A percentile compares a stretch with the other conserved stretches of the same genome.
Evolutionary conservation across 2,113 vertebrate species (phyloP).

Genomic region (Boleophthalmus pectinirostris): DNA sequence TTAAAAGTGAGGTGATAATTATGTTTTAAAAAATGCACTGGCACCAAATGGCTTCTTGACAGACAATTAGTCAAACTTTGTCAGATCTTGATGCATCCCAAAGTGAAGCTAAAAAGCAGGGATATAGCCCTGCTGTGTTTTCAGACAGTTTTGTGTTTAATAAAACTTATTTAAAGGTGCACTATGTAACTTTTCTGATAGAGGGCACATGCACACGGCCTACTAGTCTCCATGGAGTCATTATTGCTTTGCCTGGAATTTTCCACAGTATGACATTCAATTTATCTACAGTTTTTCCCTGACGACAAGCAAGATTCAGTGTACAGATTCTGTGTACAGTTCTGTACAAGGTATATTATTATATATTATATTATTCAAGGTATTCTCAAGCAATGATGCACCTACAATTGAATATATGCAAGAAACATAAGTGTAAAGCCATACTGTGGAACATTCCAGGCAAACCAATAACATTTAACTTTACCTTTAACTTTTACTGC

Average conservation of each 20-base stretch:
- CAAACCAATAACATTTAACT: neutral
- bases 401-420: too few relatives aligned
- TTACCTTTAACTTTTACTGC: neutral
- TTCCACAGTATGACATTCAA: too few relatives aligned
- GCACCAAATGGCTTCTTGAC: neutral
- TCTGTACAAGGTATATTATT: too few relatives aligned
- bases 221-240: too few relatives aligned
- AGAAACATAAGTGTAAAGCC: too few relatives aligned
- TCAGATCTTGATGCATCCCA: neutral
- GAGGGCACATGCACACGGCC: too few relatives aligned
- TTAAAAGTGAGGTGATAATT: neutral
- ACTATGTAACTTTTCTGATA: neutral
- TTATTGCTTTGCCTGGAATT: too few relatives aligned
- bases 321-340: too few relatives aligned
- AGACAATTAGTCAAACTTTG: neutral
- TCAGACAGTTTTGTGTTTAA: neutral
- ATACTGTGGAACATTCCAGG: neutral
- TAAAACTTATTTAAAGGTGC: neutral
- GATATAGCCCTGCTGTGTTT: neutral
- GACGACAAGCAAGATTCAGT: too few relatives aligned
- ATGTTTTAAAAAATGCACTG: constrained; percentile 1
- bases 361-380: too few relatives aligned
- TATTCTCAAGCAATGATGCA: too few relatives aligned
- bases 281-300: too few relatives aligned
- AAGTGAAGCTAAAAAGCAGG: neutral